phyloP scores from a whole-genome alignment of 2,888 invertebrate genomes.

The Macroteleia sp. region DNA sequence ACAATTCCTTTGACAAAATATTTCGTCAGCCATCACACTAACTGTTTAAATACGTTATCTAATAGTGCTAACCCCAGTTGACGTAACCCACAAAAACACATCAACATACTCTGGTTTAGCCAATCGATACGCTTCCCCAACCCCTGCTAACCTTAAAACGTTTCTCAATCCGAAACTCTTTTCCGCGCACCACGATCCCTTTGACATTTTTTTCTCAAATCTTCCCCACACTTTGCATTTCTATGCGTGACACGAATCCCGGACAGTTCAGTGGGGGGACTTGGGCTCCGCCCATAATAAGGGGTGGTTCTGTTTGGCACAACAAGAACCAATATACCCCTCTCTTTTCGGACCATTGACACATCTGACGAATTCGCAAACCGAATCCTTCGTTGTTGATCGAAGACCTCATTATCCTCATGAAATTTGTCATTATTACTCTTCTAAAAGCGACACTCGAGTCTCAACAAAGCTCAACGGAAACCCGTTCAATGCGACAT shows the following conservation, averaged over 20 bases:
- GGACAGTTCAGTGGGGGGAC: slow-evolving; percentile 12
- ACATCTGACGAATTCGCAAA: slow-evolving; percentile 25
- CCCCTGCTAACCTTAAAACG: slow-evolving; percentile 3
- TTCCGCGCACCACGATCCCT: slow-evolving; percentile 14
- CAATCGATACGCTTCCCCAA: slow-evolving; percentile 27
- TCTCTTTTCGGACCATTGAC: slow-evolving; percentile 4
- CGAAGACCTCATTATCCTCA: slow-evolving; percentile 38
- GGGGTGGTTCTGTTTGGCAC: slow-evolving; percentile 30
- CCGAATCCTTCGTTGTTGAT: slow-evolving; percentile 32
- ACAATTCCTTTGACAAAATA: too few species aligned
- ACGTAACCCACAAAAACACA: slow-evolving; percentile 26
- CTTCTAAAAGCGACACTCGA: slow-evolving; percentile 18
- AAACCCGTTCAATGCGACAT: slow-evolving; percentile 18
- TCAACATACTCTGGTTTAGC: slow-evolving; percentile 19
- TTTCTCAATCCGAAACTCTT: slow-evolving; percentile 31
- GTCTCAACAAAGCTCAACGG: slow-evolving; percentile 13
- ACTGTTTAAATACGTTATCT: slow-evolving; percentile 26
- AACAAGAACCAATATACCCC: slow-evolving; percentile 9
- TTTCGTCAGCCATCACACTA: neutral
- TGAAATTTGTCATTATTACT: slow-evolving; percentile 38
- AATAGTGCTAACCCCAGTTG: slow-evolving; percentile 26
- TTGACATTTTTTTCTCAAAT: slow-evolving; percentile 21
- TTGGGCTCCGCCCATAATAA: slow-evolving; percentile 33
- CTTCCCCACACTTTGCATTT: slow-evolving; percentile 24
- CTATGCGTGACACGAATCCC: slow-evolving; percentile 31